A percentile compares a stretch with the other conserved stretches of the same genome.
phyloP scores from a whole-genome alignment of 2,888 invertebrate genomes.

The Crematogaster levior region DNA sequence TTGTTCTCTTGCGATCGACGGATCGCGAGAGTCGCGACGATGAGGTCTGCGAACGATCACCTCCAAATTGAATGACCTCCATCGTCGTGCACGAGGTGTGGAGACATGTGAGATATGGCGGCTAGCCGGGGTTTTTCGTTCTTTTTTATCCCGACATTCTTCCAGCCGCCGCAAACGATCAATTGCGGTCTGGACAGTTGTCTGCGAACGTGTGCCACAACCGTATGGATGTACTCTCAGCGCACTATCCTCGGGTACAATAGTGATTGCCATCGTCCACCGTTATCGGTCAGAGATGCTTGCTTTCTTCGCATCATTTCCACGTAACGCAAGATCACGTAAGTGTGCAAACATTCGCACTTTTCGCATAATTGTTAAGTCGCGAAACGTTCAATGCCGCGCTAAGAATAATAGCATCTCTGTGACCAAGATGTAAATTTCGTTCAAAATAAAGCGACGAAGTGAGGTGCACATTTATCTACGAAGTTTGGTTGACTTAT shows the following conservation, averaged over 20 bases:
- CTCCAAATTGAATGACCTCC: conserved; percentile 47
- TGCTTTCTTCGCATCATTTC: background rate
- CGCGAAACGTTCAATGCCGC: background rate
- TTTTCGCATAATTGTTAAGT: conserved; percentile 2
- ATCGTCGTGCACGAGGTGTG: conserved; percentile 29
- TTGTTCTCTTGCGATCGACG: background rate
- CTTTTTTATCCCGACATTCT: conserved; percentile 30
- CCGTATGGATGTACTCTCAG: conserved; percentile 29
- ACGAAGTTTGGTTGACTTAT: background rate
- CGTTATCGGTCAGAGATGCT: background rate
- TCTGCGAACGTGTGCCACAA: conserved; percentile 37
- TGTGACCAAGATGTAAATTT: background rate
- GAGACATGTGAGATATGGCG: conserved; percentile 4
- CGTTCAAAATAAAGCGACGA: background rate
- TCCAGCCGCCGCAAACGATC: conserved; percentile 34
- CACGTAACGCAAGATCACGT: background rate
- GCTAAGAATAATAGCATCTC: background rate
- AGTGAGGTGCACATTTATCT: background rate
- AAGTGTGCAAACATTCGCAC: background rate
- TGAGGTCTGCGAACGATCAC: conserved; percentile 37
- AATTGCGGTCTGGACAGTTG: conserved; percentile 47
- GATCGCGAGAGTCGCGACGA: conserved; percentile 2
- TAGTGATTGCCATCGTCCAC: background rate
- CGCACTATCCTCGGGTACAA: conserved; percentile 3
- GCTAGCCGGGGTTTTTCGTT: conserved; percentile 6